These are phyloP conservation scores for Brassicogethes aeneus DNA, from an alignment of 2,888 invertebrate genomes.

Conservation along the genomic window DNA sequence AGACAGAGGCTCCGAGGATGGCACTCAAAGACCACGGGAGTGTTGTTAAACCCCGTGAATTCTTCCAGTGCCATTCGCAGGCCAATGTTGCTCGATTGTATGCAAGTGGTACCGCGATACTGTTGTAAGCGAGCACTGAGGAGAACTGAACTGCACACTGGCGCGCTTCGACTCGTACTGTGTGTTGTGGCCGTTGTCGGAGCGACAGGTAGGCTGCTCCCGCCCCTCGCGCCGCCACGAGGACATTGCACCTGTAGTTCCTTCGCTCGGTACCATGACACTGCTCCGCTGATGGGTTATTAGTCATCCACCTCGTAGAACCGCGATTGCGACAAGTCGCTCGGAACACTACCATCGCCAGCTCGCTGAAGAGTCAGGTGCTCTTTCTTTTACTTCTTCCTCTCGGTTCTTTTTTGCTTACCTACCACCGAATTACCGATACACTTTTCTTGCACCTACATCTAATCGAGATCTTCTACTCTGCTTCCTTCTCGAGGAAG, in stretches of 20 bases:
- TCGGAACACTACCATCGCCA: slow-evolving; percentile 23
- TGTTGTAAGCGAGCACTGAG: neutral
- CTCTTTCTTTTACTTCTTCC: no score
- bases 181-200: slow-evolving; percentile 25
- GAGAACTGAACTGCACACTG: slow-evolving; percentile 15
- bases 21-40: slow-evolving; percentile 65
- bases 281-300: slow-evolving; percentile 34
- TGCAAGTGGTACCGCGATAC: slow-evolving; percentile 1
- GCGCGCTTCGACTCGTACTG: slow-evolving; percentile 33
- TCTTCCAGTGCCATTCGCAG: slow-evolving; percentile 83
- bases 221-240: slow-evolving; percentile 33
- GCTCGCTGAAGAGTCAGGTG: no score
- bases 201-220: slow-evolving; percentile 37
- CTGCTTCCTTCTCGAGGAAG: no score
- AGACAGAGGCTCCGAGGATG: slow-evolving; percentile 44
- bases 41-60: slow-evolving; percentile 65
- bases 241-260: slow-evolving; percentile 42
- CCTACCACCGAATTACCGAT: no score
- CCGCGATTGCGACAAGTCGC: slow-evolving; percentile 25
- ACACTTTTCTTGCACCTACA: no score
- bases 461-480: no score
- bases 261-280: slow-evolving; percentile 29
- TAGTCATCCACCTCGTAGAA: slow-evolving; percentile 32
- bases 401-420: no score
- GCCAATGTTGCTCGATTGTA: slow-evolving; percentile 22